Percentiles rank a stretch among this genome's conserved stretches.
phyloP scores from a whole-genome alignment of 2,797 vertebrate genomes.

The Urocyon cinereoargenteus region DNA sequence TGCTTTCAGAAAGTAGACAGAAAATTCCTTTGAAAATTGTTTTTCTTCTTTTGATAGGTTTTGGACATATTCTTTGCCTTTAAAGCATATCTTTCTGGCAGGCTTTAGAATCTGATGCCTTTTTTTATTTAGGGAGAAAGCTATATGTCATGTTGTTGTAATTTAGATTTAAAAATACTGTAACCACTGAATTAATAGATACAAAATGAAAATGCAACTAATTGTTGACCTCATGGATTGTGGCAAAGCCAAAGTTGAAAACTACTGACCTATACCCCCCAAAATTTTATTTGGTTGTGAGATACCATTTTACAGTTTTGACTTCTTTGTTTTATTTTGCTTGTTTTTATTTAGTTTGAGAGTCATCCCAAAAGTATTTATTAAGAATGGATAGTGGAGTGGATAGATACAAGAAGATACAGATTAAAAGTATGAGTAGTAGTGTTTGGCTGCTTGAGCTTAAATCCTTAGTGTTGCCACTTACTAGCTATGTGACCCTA shows the following conservation, averaged over 20 bases:
- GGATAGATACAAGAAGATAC: not conserved
- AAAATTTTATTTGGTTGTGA: conserved; percentile 29
- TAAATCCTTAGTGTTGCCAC: not conserved
- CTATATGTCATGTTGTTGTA: not conserved
- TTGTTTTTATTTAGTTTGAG: conserved; percentile 46
- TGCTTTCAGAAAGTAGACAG: conserved; percentile 35
- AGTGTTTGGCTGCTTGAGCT: not conserved
- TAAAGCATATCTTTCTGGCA: not conserved
- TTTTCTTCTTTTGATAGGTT: conserved; percentile 40
- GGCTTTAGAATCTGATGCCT: not conserved
- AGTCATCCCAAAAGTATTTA: not conserved
- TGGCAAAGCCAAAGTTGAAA: conserved; percentile 52
- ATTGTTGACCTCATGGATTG: not conserved
- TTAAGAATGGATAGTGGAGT: not conserved
- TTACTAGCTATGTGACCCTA: not conserved
- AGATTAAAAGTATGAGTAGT: not conserved
- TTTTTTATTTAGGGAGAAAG: conserved; percentile 49
- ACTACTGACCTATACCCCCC: not conserved
- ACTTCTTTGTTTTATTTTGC: conserved; percentile 15
- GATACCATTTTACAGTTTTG: conserved; percentile 47
- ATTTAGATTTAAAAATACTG: conserved; percentile 21
- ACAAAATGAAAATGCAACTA: conserved; percentile 46
- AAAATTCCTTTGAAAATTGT: conserved; percentile 45
- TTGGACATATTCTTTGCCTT: not conserved
- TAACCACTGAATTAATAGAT: not conserved